These are phyloP conservation scores for Lasiurus cinereus DNA, from an alignment of 2,113 vertebrate species.

Conservation along the genomic window DNA sequence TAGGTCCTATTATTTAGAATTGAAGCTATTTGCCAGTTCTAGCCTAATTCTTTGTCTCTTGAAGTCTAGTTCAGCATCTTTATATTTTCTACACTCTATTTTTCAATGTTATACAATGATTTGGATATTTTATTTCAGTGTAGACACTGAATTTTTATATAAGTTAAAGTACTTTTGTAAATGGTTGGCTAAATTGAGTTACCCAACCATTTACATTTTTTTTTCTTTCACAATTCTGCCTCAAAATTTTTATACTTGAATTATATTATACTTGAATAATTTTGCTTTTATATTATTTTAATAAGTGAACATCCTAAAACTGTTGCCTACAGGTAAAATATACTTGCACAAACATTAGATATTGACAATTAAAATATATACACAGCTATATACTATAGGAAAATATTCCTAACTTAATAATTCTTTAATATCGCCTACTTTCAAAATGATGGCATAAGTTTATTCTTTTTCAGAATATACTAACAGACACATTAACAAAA, in stretches of 20 bases:
- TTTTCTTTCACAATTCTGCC: neutral
- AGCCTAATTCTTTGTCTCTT: neutral
- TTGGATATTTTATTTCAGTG: slow-evolving; percentile 1
- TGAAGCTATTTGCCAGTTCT: neutral
- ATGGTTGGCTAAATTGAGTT: too few species aligned
- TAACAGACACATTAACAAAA: neutral
- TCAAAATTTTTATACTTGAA: neutral
- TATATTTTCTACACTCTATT: neutral
- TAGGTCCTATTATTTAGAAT: neutral
- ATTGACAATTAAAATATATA: neutral
- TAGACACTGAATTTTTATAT: neutral
- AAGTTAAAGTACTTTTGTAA: neutral
- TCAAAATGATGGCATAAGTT: slow-evolving; percentile 18
- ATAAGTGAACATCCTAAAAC: neutral
- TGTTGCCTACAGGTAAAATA: neutral
- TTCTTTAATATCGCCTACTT: neutral
- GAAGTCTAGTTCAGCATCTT: neutral
- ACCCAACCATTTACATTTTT: neutral
- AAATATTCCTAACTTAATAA: neutral
- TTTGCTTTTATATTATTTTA: slow-evolving; percentile 47
- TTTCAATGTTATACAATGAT: neutral
- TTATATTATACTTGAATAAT: neutral
- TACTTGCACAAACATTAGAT: neutral
- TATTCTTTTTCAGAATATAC: neutral
- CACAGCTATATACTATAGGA: neutral